phyloP scores from a whole-genome alignment of 2,113 vertebrate species.

The Oncorhynchus gorbuscha region DNA sequence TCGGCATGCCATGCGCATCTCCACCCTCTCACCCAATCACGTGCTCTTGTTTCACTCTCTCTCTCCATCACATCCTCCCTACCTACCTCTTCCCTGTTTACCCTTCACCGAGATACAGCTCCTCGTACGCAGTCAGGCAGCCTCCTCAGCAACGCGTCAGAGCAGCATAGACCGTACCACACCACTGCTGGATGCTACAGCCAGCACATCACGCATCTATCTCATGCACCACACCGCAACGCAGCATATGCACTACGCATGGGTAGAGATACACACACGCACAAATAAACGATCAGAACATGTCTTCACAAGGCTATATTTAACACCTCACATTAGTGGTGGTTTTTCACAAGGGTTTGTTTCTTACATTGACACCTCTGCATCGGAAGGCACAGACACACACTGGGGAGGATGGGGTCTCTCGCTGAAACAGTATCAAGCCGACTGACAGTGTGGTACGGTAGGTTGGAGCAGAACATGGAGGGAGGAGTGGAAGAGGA shows the following conservation, averaged over 20 bases:
- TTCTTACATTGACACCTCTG: background rate
- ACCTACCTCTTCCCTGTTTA: constrained; percentile 57
- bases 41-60: constrained; percentile 49
- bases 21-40: constrained; percentile 42
- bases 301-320: background rate
- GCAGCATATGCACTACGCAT: background rate
- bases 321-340: background rate
- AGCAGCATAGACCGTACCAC: constrained; percentile 17
- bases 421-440: constrained; percentile 12
- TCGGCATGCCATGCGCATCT: constrained; percentile 57
- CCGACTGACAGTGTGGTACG: constrained; percentile 23
- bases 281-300: background rate
- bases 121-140: constrained; percentile 52
- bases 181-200: constrained; percentile 35
- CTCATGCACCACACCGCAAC: background rate
- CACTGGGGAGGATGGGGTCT: background rate
- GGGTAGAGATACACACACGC: background rate
- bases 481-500: constrained; percentile 21
- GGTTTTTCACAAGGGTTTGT: background rate
- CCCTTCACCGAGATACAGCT: constrained; percentile 68
- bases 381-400: background rate
- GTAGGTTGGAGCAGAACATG: constrained; percentile 13
- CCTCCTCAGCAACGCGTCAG: constrained; percentile 53
- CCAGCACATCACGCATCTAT: background rate
- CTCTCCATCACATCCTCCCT: constrained; percentile 42